Evolutionary conservation across 2,113 vertebrate genomes (phyloP), one percentile per base, ranked within the genome.

Genomic region (Cairina moschata): DNA sequence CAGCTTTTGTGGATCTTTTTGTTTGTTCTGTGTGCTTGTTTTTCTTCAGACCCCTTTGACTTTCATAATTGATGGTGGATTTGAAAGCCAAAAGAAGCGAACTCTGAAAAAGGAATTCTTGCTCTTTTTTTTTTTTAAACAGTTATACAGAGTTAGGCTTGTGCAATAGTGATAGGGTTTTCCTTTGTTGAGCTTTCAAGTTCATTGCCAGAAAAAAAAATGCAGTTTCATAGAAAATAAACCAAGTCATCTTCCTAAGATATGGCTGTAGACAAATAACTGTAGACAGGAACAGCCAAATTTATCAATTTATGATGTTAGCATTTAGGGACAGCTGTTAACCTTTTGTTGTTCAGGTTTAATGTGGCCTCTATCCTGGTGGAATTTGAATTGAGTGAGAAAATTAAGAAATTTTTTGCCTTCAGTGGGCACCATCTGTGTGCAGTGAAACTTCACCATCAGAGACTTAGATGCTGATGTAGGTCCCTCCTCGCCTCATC

Each of bases 11-110:
- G 88, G 86, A 84, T 97, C 85, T 77, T 74, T 84, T 0, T 95
- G 79, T 96, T 96, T 97, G 95, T 95, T 97, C 94, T 93, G 12
- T 56, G 77, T 92, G 96, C 96, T 97, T 95, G 91, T 96, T 94
- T 94, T 95, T 92, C 91, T 93, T 95, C 74, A 87, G 88, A 93
- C 67, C 78, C 86, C 81, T 94, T 88, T 92, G 91, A 67, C 83
- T 94, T 36, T 26, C 73, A 67, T 93, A 96, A 96, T 96, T 93
- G 95, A 96, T 95, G 96, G 78, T 76, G 83, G 95, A 10, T 95
- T 92, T 88, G 83, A 96, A 93, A 95, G 90, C 90, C 86, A 90
- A 92, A 95, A 95, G 93, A 86, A 89, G 86, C 84, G 50, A 92
- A 83, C 40, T 71, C 40, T 86, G 86, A 71, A 95, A 77, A 88